Evolutionary conservation across 2,797 vertebrate species (phyloP), one percentile per base, ranked within the genome.

Genomic region (Pseudotriccus pelzelni): DNA sequence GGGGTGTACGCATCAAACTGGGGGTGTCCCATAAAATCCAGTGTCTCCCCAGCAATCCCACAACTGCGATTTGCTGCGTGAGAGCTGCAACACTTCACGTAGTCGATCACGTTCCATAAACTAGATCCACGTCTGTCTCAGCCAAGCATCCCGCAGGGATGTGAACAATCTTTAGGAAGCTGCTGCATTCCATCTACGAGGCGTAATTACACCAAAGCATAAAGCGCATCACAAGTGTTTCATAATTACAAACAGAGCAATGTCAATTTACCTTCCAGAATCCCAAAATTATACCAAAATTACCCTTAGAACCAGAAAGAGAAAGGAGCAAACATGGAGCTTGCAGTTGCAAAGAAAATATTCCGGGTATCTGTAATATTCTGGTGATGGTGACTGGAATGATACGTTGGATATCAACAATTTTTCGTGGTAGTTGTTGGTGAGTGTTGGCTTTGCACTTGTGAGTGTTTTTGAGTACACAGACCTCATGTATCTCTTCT

Each of bases 31-130:
- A n/a, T 34, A 70, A 46, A 76, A 53, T 9, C 34, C 55, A 32
- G 22, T 6, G 10, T 36, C n/a, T 58, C 27, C 36, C 37, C 76
- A 32, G 28, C 6, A 62, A 39, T 46, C 84, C 23, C 80, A 16
- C 27, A 60, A 15, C 8, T 72, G 72, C 32, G 75, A 64, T 28
- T 64, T 75, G 20, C 55, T 60, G n/a, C 20, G 10, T 32, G 43
- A 64, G 49, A 41, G 60, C 55, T 58, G 32, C 66, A 63, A 14
- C 7, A 36, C 20, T 88, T 81, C 56, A 84, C 30, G 84, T 92
- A 70, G 23, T 91, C 86, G 90, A 93, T 85, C 49, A 37, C 36
- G 72, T 84, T 87, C 92, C 89, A 59, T 93, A 96, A 96, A 81
- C 32, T 22, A 66, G 90, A 87, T 52, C 62, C 17, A 14, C 52